These are phyloP conservation scores for Intellagama lesueurii DNA, from an alignment of 2,797 vertebrate genomes.

Conservation along the genomic window DNA sequence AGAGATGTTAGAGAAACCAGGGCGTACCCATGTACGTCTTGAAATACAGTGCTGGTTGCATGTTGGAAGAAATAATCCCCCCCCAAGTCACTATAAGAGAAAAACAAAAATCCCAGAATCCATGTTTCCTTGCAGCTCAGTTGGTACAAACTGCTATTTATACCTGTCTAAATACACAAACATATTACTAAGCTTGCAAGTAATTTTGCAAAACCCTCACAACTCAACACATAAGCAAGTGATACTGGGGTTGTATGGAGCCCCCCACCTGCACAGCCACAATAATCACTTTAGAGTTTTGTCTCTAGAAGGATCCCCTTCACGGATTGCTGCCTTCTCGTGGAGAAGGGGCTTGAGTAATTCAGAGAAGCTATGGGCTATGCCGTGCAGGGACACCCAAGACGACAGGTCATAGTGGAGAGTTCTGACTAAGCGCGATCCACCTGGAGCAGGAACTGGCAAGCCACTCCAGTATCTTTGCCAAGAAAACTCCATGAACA, in stretches of 20 bases:
- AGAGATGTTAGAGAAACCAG: neutral
- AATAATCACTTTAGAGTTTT: neutral
- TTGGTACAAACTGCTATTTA: slow-evolving; percentile 19
- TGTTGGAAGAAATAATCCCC: neutral
- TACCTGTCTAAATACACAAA: neutral
- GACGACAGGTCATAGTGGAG: no score
- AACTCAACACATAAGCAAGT: neutral
- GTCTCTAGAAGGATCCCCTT: no score
- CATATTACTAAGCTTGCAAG: slow-evolving; percentile 29
- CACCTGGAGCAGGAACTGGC: no score
- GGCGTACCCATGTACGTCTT: neutral
- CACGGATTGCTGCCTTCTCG: no score
- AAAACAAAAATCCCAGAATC: neutral
- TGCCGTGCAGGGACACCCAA: no score
- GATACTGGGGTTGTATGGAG: neutral
- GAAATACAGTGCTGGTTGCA: neutral
- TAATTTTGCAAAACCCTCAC: neutral
- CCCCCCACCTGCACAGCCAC: neutral
- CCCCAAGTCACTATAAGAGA: slow-evolving; percentile 10
- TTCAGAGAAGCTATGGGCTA: no score
- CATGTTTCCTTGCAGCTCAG: slow-evolving; percentile 1
- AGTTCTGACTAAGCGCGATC: no score
- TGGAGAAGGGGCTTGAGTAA: no score
- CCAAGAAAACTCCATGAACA: no score
- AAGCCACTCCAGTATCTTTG: no score